phyloP scores from a whole-genome alignment of 2,797 vertebrate species.

The Helicolenus hilgendorfi region DNA sequence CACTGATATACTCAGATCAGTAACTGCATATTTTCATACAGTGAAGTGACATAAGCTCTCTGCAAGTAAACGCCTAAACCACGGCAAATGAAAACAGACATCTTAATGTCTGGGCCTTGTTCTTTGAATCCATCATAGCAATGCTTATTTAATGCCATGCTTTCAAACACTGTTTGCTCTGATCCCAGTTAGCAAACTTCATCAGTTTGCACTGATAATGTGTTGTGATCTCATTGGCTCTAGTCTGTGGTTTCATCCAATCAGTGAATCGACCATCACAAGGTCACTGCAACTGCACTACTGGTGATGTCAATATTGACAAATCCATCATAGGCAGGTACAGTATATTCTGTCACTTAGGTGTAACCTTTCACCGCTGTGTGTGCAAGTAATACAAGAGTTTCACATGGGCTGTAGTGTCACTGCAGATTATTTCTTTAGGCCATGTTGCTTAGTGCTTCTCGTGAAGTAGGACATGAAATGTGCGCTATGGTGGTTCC shows the following conservation, averaged over 20 bases:
- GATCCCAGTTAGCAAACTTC: slow-evolving; percentile 50
- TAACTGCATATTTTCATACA: not conserved
- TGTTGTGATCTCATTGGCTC: slow-evolving; percentile 69
- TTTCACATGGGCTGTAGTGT: not conserved
- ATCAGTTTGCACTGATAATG: slow-evolving; percentile 63
- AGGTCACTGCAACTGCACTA: slow-evolving; percentile 56
- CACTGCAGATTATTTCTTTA: slow-evolving; percentile 46
- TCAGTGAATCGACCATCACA: slow-evolving; percentile 18
- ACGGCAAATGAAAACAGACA: not conserved
- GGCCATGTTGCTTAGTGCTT: slow-evolving; percentile 32
- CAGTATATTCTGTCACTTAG: not conserved
- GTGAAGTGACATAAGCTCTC: not conserved
- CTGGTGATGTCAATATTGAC: slow-evolving; percentile 65
- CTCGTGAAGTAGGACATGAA: slow-evolving; percentile 37
- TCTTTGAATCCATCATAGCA: not conserved
- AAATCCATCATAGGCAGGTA: slow-evolving; percentile 5
- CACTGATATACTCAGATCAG: not conserved
- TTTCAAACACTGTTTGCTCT: slow-evolving; percentile 58
- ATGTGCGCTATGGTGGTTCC: slow-evolving; percentile 64
- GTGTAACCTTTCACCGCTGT: not conserved
- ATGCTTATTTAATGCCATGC: slow-evolving; percentile 5
- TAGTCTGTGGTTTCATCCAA: slow-evolving; percentile 41
- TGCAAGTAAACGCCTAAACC: not conserved
- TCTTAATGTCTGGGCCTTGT: not conserved
- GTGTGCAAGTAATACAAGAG: not conserved